Evolutionary conservation across 2,113 vertebrate species (phyloP).

Genomic region (Hoplias malabaricus): DNA sequence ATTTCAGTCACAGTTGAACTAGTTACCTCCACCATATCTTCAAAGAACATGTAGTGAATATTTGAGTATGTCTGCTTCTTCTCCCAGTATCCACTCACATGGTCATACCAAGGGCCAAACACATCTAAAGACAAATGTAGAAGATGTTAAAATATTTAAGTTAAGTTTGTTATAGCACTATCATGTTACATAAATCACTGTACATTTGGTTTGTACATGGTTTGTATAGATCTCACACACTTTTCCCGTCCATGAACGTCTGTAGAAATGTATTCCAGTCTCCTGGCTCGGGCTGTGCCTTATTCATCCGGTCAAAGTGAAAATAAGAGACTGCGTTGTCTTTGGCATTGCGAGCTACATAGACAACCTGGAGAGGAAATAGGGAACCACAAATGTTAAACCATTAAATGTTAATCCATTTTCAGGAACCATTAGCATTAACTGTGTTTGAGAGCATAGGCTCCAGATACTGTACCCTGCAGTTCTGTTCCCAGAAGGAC

Average conservation of each 20-base stretch:
- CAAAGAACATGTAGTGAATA: conserved; percentile 81
- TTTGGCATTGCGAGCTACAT: conserved; percentile 84
- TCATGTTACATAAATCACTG: too few relatives aligned
- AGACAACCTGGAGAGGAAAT: conserved; percentile 72
- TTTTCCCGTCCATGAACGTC: conserved; percentile 74
- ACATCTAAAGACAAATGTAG: conserved; percentile 56
- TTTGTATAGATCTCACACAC: conserved; percentile 53
- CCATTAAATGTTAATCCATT: neutral
- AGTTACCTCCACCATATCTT: conserved; percentile 81
- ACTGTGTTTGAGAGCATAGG: neutral
- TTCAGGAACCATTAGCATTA: neutral
- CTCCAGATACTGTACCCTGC: conserved; percentile 52
- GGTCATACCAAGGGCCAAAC: conserved; percentile 81
- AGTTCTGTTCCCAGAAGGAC: conserved; percentile 72
- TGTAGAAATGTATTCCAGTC: conserved; percentile 77
- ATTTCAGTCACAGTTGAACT: too few relatives aligned
- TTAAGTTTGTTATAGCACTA: too few relatives aligned
- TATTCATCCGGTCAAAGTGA: conserved; percentile 83
- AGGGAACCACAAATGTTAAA: neutral
- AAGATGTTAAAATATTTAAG: too few relatives aligned
- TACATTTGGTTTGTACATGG: too few relatives aligned
- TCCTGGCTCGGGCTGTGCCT: conserved; percentile 71
- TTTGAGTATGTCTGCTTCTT: conserved; percentile 71
- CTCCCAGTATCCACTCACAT: conserved; percentile 80
- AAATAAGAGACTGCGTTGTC: conserved; percentile 83